Base-by-base conservation (phyloP, 2,888 invertebrate genomes). In the Chymomyza procnemis region DNA sequence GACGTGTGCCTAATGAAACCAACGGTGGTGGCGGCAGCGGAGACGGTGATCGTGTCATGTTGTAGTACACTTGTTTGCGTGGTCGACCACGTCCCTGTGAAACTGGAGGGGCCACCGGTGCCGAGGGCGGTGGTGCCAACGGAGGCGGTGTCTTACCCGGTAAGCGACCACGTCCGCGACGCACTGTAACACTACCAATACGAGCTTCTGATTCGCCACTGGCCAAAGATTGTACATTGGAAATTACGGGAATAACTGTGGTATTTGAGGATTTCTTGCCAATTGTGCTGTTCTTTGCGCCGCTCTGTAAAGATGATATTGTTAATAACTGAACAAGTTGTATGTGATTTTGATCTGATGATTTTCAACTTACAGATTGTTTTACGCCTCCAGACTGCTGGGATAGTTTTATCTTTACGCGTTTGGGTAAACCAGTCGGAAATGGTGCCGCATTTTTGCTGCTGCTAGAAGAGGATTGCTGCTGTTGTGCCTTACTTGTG, bases 141-240 rank as follows among this genome's bases (percentile, higher is more conserved):
- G 81, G 77, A 5, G 76, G 75, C 0, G 90, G 79, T 6, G 90
- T 89, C 3, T 84, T 34, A 48, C 88, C 89, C n/a, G n/a, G n/a
- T n/a, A n/a, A n/a, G 18, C 90, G 88, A 0, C 85, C 87, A 6
- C 90, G 88, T 8, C 87, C 84, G 41, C 90, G 85, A 9, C 89
- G 78, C 8, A 90, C 80, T 0, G 88, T 83, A 4, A 89, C 74
- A 63, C 75, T 88, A 2, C 89, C 85, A 46, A 90, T 86, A 58
- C 87, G 79, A 9, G 89, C 85, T 66, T 89, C 89, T 2, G 85
- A 88, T 66, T 88, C 87, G 18, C 89, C 88, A 57, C 88, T 88
- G 4, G 95, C 95, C 34, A 95, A 89, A 1, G 95, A 95, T 57
- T 94, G 94, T 0, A 95, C 95, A 67, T 93, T 94, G 0, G 95